Conservation (phyloP, 2,888 invertebrate species). For the Desoria tigrina region DNA sequence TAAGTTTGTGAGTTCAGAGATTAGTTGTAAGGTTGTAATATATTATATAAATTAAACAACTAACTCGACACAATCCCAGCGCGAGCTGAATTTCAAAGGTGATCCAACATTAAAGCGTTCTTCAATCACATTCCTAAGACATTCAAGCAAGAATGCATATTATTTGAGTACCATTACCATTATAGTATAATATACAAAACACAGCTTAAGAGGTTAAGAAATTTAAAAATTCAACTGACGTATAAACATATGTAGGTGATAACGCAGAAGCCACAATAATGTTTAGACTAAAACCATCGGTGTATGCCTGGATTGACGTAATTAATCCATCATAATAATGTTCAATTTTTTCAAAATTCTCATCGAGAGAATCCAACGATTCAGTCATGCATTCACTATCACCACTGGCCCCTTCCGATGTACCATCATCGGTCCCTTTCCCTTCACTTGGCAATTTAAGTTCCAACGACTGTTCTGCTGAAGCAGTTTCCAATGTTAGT, state of each 20-base stretch:
- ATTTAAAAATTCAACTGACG: constrained; percentile 36
- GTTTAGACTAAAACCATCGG: constrained; percentile 49
- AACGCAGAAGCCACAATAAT: constrained; percentile 49
- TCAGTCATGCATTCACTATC: constrained; percentile 11
- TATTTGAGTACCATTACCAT: no score
- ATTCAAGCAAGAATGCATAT: no score
- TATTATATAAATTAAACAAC: no score
- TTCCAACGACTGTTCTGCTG: neutral
- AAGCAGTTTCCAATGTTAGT: neutral
- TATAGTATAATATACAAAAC: neutral
- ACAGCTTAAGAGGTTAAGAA: neutral
- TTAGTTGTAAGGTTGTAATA: no score
- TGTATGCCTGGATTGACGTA: constrained; percentile 47
- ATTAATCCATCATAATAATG: constrained; percentile 50
- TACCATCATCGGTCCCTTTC: neutral
- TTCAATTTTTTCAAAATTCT: constrained; percentile 42
- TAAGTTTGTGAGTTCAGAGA: no score
- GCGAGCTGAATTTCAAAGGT: constrained; percentile 60
- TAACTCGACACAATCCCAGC: constrained; percentile 62
- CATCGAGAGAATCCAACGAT: constrained; percentile 16
- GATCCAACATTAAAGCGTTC: constrained; percentile 55
- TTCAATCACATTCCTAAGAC: constrained; percentile 55
- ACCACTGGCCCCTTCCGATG: neutral
- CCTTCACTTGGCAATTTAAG: neutral
- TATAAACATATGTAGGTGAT: constrained; percentile 51